A percentile compares a stretch with the other conserved stretches of the same genome.
phyloP scores from a whole-genome alignment of 2,888 invertebrate genomes.

The Hesperia comma region DNA sequence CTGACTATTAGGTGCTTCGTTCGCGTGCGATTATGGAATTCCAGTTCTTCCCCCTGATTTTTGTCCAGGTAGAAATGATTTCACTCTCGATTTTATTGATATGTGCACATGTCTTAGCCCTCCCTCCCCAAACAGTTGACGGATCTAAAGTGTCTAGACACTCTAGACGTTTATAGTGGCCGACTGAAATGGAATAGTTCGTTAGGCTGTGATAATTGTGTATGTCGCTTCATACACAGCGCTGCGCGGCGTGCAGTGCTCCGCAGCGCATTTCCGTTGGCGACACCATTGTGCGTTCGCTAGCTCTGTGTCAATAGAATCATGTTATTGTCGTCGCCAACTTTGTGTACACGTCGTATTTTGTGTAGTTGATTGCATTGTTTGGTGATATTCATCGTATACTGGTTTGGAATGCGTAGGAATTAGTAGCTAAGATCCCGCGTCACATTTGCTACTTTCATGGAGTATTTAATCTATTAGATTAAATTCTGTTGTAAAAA shows the following conservation, averaged over 20 bases:
- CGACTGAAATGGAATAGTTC: constrained; percentile 7
- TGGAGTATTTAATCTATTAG: too few relatives aligned
- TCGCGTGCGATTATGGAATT: too few relatives aligned
- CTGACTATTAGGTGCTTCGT: too few relatives aligned
- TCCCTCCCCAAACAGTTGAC: too few relatives aligned
- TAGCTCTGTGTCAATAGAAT: constrained; percentile 17
- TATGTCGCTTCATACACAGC: neutral
- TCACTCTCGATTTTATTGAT: too few relatives aligned
- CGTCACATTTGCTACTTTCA: too few relatives aligned
- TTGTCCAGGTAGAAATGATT: too few relatives aligned
- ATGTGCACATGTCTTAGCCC: too few relatives aligned
- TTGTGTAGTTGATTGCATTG: constrained; percentile 2
- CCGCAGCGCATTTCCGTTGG: constrained; percentile 51
- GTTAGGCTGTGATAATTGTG: constrained; percentile 1
- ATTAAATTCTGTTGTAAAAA: too few relatives aligned
- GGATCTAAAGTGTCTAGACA: neutral
- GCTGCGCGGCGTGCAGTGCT: neutral
- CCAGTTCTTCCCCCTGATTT: too few relatives aligned
- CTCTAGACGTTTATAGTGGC: neutral
- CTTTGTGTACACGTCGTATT: constrained; percentile 12
- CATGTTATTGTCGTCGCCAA: constrained; percentile 12
- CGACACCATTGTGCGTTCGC: constrained; percentile 54
- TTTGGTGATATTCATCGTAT: neutral
- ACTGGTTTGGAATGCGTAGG: neutral
- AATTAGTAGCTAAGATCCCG: too few relatives aligned